Evolutionary conservation across 2,113 vertebrate species (phyloP), one percentile per base, ranked within the genome.

Genomic region (Acanthisitta chloris): DNA sequence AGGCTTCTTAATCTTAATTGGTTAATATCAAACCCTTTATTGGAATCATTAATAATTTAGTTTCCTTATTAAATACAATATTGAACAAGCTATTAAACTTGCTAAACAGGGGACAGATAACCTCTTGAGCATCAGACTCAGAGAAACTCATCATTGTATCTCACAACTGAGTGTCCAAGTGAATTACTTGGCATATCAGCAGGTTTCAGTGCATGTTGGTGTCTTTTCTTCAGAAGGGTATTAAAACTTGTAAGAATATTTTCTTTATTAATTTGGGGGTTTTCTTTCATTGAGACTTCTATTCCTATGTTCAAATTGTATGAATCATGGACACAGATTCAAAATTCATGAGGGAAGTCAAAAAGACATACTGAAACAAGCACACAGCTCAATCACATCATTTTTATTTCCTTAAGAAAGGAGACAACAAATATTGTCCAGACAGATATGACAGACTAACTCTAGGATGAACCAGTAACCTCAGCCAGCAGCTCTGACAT

Each of bases 31-130:
- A 94, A 88, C 59, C 43, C 19, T 83, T 90, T 38, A 83, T 43
- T 74, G 86, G 92, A 81, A 65, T 66, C 3, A 6, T 88, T 85
- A 87, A 94, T 93, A 95, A 94, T 43, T 86, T 69, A 84, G 26
- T 91, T 91, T 54, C 38, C 67, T 90, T 86, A 87, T 79, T 79
- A 94, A 87, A 13, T 58, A 81, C 1, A 26, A 48, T 76, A 91
- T 42, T 51, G 61, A 93, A 76, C 12, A 17, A 71, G 65, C 66
- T 89, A 93, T 95, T 88, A 85, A 79, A 87, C 70, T 79, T 84
- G 46, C 71, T 91, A 93, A 88, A 81, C 11, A 29, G 46, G 45
- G 38, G 38, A 64, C 36, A 85, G 77, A 87, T 79, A 92, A 89
- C 46, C 34, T 91, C 57, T 17, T 67, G 70, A 94, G 69, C 43